Base-by-base conservation (phyloP, 1,140 invertebrate genomes). In the Antheraea pernyi region DNA sequence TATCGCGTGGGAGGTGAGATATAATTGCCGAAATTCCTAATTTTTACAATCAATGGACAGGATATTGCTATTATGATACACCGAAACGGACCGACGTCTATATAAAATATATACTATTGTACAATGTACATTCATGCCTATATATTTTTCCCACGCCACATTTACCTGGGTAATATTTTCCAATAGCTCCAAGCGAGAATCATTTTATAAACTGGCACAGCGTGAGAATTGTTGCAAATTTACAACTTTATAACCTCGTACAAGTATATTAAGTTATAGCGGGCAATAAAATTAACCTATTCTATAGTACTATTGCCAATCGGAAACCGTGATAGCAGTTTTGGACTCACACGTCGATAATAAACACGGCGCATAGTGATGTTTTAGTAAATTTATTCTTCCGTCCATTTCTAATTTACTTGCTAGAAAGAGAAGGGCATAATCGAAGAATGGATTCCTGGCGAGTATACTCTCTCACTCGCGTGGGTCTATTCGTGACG, bases 41-140 rank as follows among this genome's bases (percentile, higher is more conserved):
- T 91, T 91, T 91, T 91, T 90, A 90, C 88, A 90, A 91, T 91
- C 85, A 88, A 90, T 89, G 85, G 88, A 87, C 88, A 88, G 87
- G 87, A 89, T 90, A 88, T 91, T 82, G 89, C 88, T 90, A 87
- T 90, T 91, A 89, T 91, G 79, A 89, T 80, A 83, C 76, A 81
- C 82, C 84, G 72, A 83, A 86, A 79, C 70, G 70, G 69, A 68
- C 75, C 62, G 70, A 65, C 65, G 75, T 78, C 16, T 53, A 53
- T 61, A 61, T 61, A 30, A 19, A 61, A 6, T 53, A 53, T 16
- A 53, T 16, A 53, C 16, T 53, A 53, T n/a, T 53, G 46, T 16
- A 53, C 13, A 16, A 16, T 53, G 0, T 13, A 13, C 7, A 42
- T 42, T 7, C 7, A 53, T 53, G 46, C 11, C 16, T 53, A 53